These are phyloP conservation scores for Petrocephalus schoutedeni DNA, from an alignment of 2,797 vertebrate genomes.

Conservation along the genomic window DNA sequence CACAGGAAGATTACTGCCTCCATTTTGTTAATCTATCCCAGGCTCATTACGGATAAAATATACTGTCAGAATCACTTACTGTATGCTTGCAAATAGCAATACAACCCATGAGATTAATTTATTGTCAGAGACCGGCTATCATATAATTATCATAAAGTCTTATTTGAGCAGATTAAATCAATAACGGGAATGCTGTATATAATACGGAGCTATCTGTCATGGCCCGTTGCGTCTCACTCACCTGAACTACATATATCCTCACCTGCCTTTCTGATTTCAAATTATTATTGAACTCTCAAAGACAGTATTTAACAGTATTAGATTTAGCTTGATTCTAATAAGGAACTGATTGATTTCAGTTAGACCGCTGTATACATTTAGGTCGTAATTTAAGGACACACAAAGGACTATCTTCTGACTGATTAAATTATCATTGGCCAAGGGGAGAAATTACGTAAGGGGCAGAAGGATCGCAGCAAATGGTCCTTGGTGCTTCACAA, in stretches of 20 bases:
- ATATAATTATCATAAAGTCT: conserved; percentile 30
- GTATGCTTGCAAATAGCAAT: conserved; percentile 24
- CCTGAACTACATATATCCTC: neutral
- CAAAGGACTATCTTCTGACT: neutral
- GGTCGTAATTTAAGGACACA: conserved; percentile 1
- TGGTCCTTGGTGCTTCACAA: neutral
- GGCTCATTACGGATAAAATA: conserved; percentile 28
- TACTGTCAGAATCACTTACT: conserved; percentile 28
- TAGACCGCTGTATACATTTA: neutral
- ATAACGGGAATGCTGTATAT: conserved; percentile 17
- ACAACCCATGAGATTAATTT: conserved; percentile 29
- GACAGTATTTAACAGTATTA: conserved; percentile 17
- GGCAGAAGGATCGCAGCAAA: neutral
- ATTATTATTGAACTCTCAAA: neutral
- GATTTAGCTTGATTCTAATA: conserved; percentile 10
- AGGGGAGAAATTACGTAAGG: neutral
- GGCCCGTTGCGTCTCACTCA: neutral
- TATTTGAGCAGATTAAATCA: conserved; percentile 21
- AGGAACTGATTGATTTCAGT: neutral
- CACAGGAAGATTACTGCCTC: conserved; percentile 18
- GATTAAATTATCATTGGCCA: conserved; percentile 8
- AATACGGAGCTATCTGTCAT: conserved; percentile 10
- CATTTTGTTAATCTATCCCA: conserved; percentile 22
- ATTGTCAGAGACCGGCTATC: conserved; percentile 22
- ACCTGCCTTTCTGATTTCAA: neutral